Evolutionary conservation across 1,140 invertebrate genomes (phyloP).

Genomic region (Mizuhopecten yessoensis): DNA sequence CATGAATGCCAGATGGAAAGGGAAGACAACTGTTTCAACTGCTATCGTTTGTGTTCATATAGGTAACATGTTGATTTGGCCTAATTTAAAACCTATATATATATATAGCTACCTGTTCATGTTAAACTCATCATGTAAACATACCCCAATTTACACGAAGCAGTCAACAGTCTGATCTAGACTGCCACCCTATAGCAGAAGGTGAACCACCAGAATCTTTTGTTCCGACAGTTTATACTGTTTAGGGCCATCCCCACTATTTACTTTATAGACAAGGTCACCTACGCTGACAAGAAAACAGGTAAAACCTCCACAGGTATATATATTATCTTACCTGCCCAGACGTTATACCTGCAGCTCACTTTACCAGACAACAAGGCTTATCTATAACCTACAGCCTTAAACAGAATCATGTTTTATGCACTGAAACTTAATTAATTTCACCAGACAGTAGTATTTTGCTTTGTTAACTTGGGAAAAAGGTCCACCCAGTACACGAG

Average conservation of each 20-base stretch:
- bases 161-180: background rate
- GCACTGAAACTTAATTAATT: background rate
- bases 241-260: background rate
- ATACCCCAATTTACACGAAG: background rate
- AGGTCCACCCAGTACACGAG: background rate
- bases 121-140: background rate
- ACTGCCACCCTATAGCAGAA: background rate
- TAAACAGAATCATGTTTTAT: background rate
- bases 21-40: too few species aligned
- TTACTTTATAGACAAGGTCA: slow-evolving; percentile 3
- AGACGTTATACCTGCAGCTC: slow-evolving; percentile 6
- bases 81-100: background rate
- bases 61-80: background rate
- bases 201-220: background rate
- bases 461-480: background rate
- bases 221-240: background rate
- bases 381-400: too few species aligned
- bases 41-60: too few species aligned
- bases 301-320: slow-evolving; percentile 16
- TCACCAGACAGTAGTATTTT: background rate
- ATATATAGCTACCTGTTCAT: too few species aligned
- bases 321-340: background rate
- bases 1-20: too few species aligned
- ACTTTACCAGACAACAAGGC: background rate
- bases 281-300: too few species aligned